phyloP scores from a whole-genome alignment of 2,113 vertebrate species.

The Struthidea cinerea region DNA sequence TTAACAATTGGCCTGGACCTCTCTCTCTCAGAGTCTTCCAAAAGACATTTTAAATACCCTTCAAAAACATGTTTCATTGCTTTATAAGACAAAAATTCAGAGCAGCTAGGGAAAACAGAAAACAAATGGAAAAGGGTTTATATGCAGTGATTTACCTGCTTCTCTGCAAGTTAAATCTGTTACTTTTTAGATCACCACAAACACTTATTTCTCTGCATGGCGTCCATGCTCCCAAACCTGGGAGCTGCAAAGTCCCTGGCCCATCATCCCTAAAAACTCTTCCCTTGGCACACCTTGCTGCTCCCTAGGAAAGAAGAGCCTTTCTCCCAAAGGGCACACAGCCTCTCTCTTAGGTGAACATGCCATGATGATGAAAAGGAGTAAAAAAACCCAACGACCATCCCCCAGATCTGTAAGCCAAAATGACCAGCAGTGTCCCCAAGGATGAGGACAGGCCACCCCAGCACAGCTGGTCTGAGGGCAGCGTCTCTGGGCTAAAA shows the following conservation, averaged over 20 bases:
- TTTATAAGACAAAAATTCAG: neutral
- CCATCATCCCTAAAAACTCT: neutral
- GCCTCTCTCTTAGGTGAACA: neutral
- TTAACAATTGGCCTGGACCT: neutral
- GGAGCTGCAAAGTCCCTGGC: neutral
- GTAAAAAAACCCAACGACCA: neutral
- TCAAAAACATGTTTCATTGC: neutral
- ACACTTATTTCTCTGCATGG: neutral
- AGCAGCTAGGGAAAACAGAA: neutral
- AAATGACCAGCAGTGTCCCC: neutral
- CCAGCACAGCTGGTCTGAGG: neutral
- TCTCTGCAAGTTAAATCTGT: neutral
- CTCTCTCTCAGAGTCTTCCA: neutral
- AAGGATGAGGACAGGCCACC: rapidly evolving
- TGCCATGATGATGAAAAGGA: neutral
- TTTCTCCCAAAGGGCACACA: neutral
- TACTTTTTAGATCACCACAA: neutral
- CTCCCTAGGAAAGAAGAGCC: neutral
- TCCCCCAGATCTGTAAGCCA: neutral
- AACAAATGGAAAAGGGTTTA: neutral
- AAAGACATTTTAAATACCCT: neutral
- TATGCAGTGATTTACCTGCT: neutral
- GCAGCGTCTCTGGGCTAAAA: neutral
- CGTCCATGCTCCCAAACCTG: neutral
- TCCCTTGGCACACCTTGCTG: neutral